Percentiles rank a stretch among this genome's conserved stretches.
These are phyloP conservation scores for Poeciliopsis presidionis DNA, from an alignment of 2,797 vertebrate genomes.

Conservation along the genomic window DNA sequence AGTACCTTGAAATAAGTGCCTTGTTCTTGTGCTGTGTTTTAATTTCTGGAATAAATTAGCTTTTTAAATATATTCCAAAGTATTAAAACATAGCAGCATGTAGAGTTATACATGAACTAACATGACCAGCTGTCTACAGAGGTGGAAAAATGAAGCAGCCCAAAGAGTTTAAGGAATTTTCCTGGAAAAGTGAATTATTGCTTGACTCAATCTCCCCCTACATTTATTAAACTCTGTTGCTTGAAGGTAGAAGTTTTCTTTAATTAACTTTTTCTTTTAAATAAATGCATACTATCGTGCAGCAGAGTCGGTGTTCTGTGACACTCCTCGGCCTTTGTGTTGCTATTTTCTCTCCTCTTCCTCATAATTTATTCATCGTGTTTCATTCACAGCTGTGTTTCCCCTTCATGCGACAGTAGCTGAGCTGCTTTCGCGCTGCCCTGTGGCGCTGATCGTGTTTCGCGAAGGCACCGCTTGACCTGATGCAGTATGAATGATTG, in stretches of 20 bases:
- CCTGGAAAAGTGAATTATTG: background rate
- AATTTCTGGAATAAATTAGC: background rate
- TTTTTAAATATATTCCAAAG: background rate
- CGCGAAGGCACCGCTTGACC: conserved; percentile 26
- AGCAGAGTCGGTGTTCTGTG: conserved; percentile 13
- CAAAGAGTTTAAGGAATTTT: background rate
- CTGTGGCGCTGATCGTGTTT: conserved; percentile 48
- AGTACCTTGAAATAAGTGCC: background rate
- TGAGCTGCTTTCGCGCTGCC: conserved; percentile 2
- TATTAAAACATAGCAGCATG: background rate
- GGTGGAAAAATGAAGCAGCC: background rate
- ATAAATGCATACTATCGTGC: background rate
- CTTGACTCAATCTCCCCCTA: no score
- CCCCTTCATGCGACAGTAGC: conserved; percentile 36
- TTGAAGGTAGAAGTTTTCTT: conserved; percentile 11
- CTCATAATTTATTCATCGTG: conserved; percentile 60
- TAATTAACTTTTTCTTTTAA: background rate
- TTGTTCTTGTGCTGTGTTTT: background rate
- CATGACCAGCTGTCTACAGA: background rate
- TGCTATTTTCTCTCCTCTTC: conserved; percentile 2
- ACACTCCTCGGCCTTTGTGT: conserved; percentile 23
- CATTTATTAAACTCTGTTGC: background rate
- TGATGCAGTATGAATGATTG: conserved; percentile 13
- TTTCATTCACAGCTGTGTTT: conserved; percentile 40
- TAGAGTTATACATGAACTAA: background rate